These are phyloP conservation scores for Oreochromis mossambicus DNA, from an alignment of 2,797 vertebrate species.

Conservation along the genomic window DNA sequence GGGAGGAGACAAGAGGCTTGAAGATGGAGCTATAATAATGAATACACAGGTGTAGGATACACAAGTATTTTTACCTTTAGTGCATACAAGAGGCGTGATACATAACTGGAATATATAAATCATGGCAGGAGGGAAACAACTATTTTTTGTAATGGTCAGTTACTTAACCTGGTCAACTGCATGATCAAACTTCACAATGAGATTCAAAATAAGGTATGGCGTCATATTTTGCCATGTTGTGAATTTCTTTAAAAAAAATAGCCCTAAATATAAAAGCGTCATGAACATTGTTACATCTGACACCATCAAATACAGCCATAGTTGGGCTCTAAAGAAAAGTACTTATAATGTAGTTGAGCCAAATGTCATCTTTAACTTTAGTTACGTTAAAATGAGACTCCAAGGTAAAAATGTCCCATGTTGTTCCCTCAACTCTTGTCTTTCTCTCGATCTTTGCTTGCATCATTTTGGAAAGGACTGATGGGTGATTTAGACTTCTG, in stretches of 20 bases:
- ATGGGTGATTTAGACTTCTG: not conserved
- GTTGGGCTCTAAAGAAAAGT: not conserved
- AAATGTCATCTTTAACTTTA: not conserved
- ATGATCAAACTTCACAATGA: not conserved
- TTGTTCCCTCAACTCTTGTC: not conserved
- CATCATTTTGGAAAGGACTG: not conserved
- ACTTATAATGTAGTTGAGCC: not conserved
- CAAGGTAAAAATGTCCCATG: not conserved
- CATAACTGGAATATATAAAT: not conserved
- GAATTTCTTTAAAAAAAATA: not conserved
- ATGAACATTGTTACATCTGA: not conserved
- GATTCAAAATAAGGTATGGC: not conserved
- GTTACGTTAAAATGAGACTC: not conserved
- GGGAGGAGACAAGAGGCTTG: not conserved
- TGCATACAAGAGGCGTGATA: not conserved
- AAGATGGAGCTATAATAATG: not conserved
- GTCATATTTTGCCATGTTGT: not conserved
- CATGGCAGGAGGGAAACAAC: not conserved
- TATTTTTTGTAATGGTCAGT: not conserved
- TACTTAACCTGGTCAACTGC: not conserved
- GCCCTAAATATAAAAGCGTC: not conserved
- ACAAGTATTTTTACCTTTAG: not conserved
- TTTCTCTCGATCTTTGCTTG: not conserved
- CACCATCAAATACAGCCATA: not conserved
- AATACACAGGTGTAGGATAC: not conserved